Evolutionary conservation across 1,140 invertebrate species (phyloP), one percentile per base, ranked within the genome.

Genomic region (Colletes latitarsis): DNA sequence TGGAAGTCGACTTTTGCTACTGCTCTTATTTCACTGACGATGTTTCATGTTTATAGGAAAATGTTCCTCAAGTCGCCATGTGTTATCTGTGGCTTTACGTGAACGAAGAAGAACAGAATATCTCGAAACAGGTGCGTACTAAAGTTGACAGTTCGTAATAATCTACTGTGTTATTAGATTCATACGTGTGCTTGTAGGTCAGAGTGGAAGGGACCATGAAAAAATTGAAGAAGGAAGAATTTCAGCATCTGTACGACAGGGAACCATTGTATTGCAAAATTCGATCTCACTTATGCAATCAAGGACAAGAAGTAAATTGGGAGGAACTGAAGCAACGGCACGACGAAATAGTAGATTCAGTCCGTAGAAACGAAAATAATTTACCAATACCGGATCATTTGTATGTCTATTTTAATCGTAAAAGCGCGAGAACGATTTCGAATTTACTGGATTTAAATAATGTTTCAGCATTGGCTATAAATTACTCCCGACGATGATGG

Each of bases 211-310:
- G 94, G 17, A 77, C 53, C 4, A 86, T 93, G n/a, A 83, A 90
- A 55, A 73, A 85, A 77, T 80, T 94, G 39, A 76, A 88, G 0
- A 75, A 49, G 6, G 71, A 90, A 17, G 84, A 92, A 10, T 92
- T 87, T 74, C 79, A 86, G 43, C 89, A 92, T 49, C 14, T 94
- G 15, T 94, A 94, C 58, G 90, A 94, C 12, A 87, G 77, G 17
- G 93, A 94, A 55, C 93, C 93, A 30, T 49, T 94, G 17, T 93
- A 89, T 66, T 91, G 90, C 53, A 94, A 94, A 88, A 93, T 94
- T 67, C 89, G 94, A 30, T 86, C 92, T 0, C 85, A 90, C 9
- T 73, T 94, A 4, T 94, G 93, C 77, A 81, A 92, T 21, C 94
- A 94, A 80, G 93, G 92, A 3, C 78, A 83, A 41, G 73, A 78